These are phyloP conservation scores for Heterodera schachtii DNA, from an alignment of 1,140 invertebrate genomes.

Conservation along the genomic window DNA sequence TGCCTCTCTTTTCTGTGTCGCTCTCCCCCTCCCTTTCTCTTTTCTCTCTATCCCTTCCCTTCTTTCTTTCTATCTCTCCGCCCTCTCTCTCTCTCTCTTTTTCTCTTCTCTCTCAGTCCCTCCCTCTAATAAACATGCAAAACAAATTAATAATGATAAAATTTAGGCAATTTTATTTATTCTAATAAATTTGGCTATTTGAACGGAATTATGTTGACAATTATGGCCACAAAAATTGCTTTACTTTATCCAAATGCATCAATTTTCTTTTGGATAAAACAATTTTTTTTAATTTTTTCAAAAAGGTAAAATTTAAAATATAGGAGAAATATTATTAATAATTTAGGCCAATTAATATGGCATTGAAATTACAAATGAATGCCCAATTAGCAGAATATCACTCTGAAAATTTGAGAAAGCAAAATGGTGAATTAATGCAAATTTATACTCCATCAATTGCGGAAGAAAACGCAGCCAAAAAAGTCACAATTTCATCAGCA, in stretches of 20 bases:
- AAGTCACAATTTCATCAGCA: background rate
- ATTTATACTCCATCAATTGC: constrained; percentile 7
- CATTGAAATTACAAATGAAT: background rate
- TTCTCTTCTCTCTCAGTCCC: too few relatives aligned
- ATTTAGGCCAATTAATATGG: background rate
- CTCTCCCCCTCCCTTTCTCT: too few relatives aligned
- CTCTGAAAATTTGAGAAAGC: background rate
- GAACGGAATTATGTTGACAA: constrained; percentile 72
- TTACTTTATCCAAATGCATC: constrained; percentile 8
- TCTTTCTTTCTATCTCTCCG: too few relatives aligned
- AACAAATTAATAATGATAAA: too few relatives aligned
- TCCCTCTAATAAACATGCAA: too few relatives aligned
- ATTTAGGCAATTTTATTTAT: constrained; percentile 74
- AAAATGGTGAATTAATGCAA: constrained; percentile 3
- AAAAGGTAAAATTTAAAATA: background rate
- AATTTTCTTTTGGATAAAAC: constrained; percentile 67
- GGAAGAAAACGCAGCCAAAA: constrained; percentile 21
- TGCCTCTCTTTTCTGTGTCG: too few relatives aligned
- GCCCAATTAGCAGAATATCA: too few relatives aligned
- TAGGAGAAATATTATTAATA: background rate
- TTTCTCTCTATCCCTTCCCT: too few relatives aligned
- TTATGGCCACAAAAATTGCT: constrained; percentile 11
- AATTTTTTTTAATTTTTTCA: constrained; percentile 56
- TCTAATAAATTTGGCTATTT: constrained; percentile 72
- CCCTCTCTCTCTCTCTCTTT: too few relatives aligned